A percentile compares a stretch with the other conserved stretches of the same genome.
These are phyloP conservation scores for Acestrorhynchus altus DNA, from an alignment of 2,797 vertebrate species.

Conservation along the genomic window DNA sequence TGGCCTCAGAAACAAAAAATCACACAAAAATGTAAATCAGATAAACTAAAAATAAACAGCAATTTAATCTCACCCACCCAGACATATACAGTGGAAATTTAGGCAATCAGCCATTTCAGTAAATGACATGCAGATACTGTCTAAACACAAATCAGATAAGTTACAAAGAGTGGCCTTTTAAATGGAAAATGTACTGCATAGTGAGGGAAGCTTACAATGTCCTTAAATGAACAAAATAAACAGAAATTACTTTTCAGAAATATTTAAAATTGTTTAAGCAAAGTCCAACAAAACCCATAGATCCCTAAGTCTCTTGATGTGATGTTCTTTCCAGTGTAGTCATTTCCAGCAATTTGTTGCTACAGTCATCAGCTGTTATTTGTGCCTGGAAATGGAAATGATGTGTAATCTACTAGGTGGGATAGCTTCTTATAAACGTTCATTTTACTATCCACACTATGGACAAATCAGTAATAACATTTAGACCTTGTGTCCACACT, in stretches of 20 bases:
- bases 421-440: constrained; percentile 35
- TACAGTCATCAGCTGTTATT: constrained; percentile 65
- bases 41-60: background rate
- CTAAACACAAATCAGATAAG: background rate
- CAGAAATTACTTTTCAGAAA: background rate
- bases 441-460: background rate
- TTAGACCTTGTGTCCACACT: no score
- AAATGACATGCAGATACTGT: background rate
- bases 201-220: background rate
- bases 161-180: background rate
- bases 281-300: background rate
- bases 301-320: background rate
- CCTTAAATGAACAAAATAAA: background rate
- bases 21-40: no score
- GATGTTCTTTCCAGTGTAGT: constrained; percentile 33
- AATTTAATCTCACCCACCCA: background rate
- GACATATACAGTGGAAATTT: background rate
- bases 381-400: constrained; percentile 57
- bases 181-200: background rate
- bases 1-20: background rate
- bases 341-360: constrained; percentile 61
- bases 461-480: no score
- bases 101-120: background rate
- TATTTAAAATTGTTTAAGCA: background rate
- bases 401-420: constrained; percentile 54